These are phyloP conservation scores for Gymnothorax javanicus DNA, from an alignment of 2,797 vertebrate species.

Conservation along the genomic window DNA sequence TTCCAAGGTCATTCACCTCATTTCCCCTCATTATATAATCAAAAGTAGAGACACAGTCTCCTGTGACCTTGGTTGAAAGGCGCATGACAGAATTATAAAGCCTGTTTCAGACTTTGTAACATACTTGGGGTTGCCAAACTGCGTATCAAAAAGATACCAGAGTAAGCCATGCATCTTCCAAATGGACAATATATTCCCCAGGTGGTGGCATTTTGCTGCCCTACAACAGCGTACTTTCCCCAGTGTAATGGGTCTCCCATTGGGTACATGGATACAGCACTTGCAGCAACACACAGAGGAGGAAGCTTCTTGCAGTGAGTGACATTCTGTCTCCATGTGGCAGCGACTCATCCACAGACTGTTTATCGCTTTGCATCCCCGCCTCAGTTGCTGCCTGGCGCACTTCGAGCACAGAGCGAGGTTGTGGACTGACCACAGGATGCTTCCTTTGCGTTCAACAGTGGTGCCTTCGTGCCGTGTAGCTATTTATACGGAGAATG, in stretches of 20 bases:
- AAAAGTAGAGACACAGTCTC: background rate
- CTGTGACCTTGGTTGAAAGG: background rate
- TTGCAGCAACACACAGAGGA: background rate
- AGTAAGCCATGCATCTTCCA: background rate
- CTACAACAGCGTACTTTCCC: background rate
- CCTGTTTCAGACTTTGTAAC: background rate
- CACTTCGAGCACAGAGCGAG: background rate
- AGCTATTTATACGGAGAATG: background rate
- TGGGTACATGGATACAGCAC: background rate
- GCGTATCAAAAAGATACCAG: background rate
- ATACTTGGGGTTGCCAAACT: background rate
- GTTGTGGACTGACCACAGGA: background rate
- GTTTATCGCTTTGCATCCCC: background rate
- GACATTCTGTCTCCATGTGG: background rate
- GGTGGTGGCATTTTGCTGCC: background rate
- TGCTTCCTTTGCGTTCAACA: background rate
- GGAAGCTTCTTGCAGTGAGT: background rate
- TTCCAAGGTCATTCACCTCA: background rate
- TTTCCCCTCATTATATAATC: background rate
- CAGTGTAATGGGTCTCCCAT: background rate
- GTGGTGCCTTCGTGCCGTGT: background rate
- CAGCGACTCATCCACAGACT: background rate
- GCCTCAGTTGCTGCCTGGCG: background rate
- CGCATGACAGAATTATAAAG: background rate
- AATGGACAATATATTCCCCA: slow-evolving; percentile 9